Conservation (phyloP, 2,797 vertebrate species). For the Artibeus lituratus region DNA sequence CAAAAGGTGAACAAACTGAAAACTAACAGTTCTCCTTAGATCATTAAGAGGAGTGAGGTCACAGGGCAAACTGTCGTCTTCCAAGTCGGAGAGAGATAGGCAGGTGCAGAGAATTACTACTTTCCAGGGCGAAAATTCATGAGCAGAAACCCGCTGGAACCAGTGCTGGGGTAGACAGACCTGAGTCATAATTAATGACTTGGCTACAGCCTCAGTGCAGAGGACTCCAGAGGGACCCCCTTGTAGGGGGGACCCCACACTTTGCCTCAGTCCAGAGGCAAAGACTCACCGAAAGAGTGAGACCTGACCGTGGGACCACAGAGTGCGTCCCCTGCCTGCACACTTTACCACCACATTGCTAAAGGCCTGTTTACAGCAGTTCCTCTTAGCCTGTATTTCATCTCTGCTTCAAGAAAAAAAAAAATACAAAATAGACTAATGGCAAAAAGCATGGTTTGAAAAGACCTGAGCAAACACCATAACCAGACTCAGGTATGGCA, state of each 20-base stretch:
- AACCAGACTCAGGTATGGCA: background rate
- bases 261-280: background rate
- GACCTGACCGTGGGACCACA: background rate
- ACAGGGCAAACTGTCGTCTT: background rate
- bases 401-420: background rate
- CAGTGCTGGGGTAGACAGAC: background rate
- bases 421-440: background rate
- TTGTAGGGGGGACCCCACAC: fast-evolving
- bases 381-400: background rate
- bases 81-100: background rate
- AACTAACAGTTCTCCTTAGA: background rate
- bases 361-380: background rate
- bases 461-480: background rate
- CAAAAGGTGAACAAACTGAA: background rate
- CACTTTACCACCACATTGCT: background rate
- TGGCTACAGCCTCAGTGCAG: background rate
- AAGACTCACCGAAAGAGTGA: background rate
- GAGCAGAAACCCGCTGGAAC: background rate
- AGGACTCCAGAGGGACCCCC: background rate
- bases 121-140: background rate
- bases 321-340: background rate
- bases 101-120: background rate
- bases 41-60: background rate
- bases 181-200: background rate
- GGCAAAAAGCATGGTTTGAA: background rate